These are phyloP conservation scores for Venturia canescens DNA, from an alignment of 1,140 invertebrate species.

Conservation along the genomic window DNA sequence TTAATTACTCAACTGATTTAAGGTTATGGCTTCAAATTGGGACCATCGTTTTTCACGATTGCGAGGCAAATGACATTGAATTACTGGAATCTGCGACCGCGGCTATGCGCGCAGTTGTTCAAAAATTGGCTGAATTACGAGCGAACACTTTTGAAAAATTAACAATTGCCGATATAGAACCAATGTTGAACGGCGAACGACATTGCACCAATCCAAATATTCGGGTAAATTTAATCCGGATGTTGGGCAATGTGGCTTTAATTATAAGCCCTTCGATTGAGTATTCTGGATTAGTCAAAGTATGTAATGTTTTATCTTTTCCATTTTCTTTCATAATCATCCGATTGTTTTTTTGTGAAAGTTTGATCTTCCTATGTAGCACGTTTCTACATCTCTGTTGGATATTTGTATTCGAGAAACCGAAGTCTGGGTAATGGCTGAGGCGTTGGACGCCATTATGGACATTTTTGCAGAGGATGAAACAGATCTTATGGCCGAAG, in stretches of 20 bases:
- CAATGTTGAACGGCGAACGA: constrained; percentile 80
- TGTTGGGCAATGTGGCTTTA: constrained; percentile 80
- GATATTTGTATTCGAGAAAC: constrained; percentile 76
- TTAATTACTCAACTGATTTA: constrained; percentile 60
- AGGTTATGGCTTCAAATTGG: constrained; percentile 80
- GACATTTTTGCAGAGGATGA: constrained; percentile 88
- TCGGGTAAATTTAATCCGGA: constrained; percentile 83
- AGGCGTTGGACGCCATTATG: constrained; percentile 85
- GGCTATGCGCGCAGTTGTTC: constrained; percentile 81
- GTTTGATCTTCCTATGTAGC: constrained; percentile 65
- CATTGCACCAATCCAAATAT: constrained; percentile 79
- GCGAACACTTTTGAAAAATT: constrained; percentile 69
- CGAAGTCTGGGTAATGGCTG: constrained; percentile 84
- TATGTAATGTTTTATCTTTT: constrained; percentile 59
- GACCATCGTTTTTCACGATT: constrained; percentile 78
- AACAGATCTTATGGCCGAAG: constrained; percentile 80
- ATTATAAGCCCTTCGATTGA: constrained; percentile 66
- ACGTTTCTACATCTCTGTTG: constrained; percentile 77
- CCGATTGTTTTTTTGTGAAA: constrained; percentile 65
- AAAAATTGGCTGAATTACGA: constrained; percentile 65
- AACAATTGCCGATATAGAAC: constrained; percentile 68
- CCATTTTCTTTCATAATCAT: constrained; percentile 39
- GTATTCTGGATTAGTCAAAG: constrained; percentile 68
- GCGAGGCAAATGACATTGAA: constrained; percentile 70
- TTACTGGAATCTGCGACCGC: constrained; percentile 82